Conservation (phyloP, 2,797 vertebrate species). For the Danio tinwini region DNA sequence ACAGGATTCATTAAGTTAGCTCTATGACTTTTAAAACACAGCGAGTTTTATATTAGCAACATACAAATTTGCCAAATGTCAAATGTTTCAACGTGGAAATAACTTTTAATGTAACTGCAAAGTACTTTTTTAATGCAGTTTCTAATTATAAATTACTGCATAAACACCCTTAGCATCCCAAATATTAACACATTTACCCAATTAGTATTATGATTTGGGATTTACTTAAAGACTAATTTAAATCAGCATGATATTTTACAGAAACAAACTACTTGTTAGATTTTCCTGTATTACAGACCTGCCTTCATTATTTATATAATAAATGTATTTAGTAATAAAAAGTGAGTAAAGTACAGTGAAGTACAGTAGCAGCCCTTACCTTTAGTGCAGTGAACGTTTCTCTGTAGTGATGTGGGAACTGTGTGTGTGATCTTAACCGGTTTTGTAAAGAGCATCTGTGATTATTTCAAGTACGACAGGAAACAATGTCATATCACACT, state of each 20-base stretch:
- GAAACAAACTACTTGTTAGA: neutral
- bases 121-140: neutral
- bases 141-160: too few relatives aligned
- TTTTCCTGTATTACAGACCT: neutral
- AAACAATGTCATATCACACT: conserved; percentile 72
- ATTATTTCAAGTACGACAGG: conserved; percentile 70
- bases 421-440: conserved; percentile 25
- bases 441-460: conserved; percentile 61
- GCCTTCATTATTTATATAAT: neutral
- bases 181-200: conserved; percentile 14
- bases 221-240: neutral
- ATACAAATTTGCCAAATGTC: too few relatives aligned
- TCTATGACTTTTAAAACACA: too few relatives aligned
- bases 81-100: too few relatives aligned
- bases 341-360: neutral
- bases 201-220: neutral
- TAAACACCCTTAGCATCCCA: conserved; percentile 1
- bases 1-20: too few relatives aligned
- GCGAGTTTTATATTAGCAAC: too few relatives aligned
- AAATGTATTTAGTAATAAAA: neutral
- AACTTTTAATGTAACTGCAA: too few relatives aligned
- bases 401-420: conserved; percentile 9
- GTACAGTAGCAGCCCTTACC: conserved; percentile 21
- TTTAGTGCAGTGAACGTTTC: conserved; percentile 1
- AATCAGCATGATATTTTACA: neutral